These are phyloP conservation scores for Caenorhabditis doughertyi DNA, from an alignment of 2,888 invertebrate genomes.

Conservation along the genomic window DNA sequence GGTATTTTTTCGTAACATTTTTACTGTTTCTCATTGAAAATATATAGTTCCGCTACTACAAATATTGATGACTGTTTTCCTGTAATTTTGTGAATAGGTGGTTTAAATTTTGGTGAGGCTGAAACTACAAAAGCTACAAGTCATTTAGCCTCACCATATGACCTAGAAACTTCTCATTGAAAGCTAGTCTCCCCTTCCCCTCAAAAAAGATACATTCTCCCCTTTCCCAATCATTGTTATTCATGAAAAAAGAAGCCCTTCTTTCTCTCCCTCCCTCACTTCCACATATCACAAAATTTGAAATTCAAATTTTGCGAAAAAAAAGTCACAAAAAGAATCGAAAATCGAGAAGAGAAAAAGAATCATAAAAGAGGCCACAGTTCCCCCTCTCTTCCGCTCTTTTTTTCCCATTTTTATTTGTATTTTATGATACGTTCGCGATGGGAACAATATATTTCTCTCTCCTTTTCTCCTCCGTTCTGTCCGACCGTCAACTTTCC, in stretches of 20 bases:
- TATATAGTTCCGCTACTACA: no score
- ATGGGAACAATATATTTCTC: conserved; percentile 20
- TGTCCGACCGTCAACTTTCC: no score
- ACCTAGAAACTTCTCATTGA: neutral
- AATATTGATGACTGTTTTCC: no score
- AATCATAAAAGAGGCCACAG: conserved; percentile 1
- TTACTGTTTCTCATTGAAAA: no score
- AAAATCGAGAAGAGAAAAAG: conserved; percentile 21
- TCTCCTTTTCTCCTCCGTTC: neutral
- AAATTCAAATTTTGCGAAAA: conserved; percentile 18
- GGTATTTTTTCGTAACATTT: no score
- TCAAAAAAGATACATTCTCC: neutral
- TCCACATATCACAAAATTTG: no score
- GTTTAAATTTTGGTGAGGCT: no score
- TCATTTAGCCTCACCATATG: no score
- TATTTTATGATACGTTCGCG: neutral
- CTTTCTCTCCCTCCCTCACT: no score
- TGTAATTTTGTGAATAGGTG: no score
- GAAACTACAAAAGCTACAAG: no score
- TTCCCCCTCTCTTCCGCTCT: neutral
- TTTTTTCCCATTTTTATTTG: conserved; percentile 23
- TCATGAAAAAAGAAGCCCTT: conserved; percentile 11
- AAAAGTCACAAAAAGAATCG: neutral
- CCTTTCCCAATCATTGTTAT: neutral
- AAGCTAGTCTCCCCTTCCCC: neutral